Conservation (phyloP, 2,888 invertebrate species). For the Pyrgus malvae region DNA sequence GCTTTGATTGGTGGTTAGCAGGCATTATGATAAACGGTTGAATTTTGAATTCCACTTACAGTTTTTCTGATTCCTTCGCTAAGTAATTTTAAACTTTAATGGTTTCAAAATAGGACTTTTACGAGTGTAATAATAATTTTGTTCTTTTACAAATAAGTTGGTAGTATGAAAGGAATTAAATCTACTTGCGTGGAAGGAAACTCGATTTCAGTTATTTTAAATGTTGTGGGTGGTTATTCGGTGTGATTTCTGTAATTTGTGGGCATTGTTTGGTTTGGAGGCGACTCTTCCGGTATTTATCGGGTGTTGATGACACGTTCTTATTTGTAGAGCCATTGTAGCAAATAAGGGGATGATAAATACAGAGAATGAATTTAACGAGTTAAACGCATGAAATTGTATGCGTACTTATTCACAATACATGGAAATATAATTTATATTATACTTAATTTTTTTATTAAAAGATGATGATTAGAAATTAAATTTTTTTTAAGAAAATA, state of each 20-base stretch:
- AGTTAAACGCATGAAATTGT: neutral
- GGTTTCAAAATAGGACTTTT: constrained; percentile 14
- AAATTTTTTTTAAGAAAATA: too few species aligned
- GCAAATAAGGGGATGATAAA: constrained; percentile 5
- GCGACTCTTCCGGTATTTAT: constrained; percentile 43
- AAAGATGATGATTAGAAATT: too few species aligned
- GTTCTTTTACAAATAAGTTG: constrained; percentile 44
- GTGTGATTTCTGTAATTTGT: constrained; percentile 49
- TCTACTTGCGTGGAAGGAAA: constrained; percentile 24
- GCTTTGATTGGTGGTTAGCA: constrained; percentile 45
- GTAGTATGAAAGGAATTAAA: constrained; percentile 43
- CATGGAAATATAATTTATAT: too few species aligned
- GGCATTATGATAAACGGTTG: constrained; percentile 71
- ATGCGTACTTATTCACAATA: too few species aligned
- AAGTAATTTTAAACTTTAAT: constrained; percentile 26
- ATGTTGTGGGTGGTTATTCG: constrained; percentile 22
- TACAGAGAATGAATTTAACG: neutral
- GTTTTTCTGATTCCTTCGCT: constrained; percentile 14
- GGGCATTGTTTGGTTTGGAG: constrained; percentile 53
- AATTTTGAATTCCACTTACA: constrained; percentile 54
- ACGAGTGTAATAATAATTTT: neutral
- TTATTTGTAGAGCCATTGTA: constrained; percentile 22
- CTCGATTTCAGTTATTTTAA: constrained; percentile 23
- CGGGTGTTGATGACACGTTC: constrained; percentile 42
- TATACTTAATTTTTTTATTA: too few species aligned